Evolutionary conservation across 2,797 vertebrate genomes (phyloP), one percentile per base, ranked within the genome.

Genomic region (Oreochromis grahami): DNA sequence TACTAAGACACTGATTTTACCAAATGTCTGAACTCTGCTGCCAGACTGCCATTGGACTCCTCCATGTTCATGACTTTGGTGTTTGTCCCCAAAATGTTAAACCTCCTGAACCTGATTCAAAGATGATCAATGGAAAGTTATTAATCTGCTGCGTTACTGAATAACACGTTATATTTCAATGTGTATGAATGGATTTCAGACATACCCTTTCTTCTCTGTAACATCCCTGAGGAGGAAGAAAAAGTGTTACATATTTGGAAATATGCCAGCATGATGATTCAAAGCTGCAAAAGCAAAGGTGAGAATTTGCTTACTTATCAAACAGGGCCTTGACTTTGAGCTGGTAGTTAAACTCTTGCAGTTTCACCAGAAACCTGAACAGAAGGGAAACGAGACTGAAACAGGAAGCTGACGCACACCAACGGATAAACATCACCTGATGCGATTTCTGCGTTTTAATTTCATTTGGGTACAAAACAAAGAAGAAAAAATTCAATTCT

Each of bases 61-160:
- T 99, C 98, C 98, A 99, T 98, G 95, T 99, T 99, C 98, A 99
- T 99, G 14, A 99, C 98, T 95, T 99, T 99, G 1, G 97, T 97
- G 87, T 97, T 97, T 3, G 98, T 98, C 76, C 98, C 98, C 94
- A 99, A 91, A 90, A 98, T 98, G 91, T 98, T 98, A 90, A 99
- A 99, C 92, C 98, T 98, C n/a, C 98, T 96, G 82, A 98, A 98
- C 68, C 98, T 89, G 90, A 86, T 26, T 12, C 32, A 1, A 29
- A 77, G 13, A 86, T 6, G 32, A 26, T 48, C 24, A 48, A 12
- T 48, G 1, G 24, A 48, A 48, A 50, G 45, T 26, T 36, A 63
- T 63, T 63, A 36, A 63, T 36, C 32, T n/a, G 32, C 32, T 63
- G 32, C 0, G 2, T n/a, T 36, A 63, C 10, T 5, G 32, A 63